A percentile compares a stretch with the other conserved stretches of the same genome.
These are phyloP conservation scores for Calidris pygmaea DNA, from an alignment of 2,113 vertebrate species.

Conservation along the genomic window DNA sequence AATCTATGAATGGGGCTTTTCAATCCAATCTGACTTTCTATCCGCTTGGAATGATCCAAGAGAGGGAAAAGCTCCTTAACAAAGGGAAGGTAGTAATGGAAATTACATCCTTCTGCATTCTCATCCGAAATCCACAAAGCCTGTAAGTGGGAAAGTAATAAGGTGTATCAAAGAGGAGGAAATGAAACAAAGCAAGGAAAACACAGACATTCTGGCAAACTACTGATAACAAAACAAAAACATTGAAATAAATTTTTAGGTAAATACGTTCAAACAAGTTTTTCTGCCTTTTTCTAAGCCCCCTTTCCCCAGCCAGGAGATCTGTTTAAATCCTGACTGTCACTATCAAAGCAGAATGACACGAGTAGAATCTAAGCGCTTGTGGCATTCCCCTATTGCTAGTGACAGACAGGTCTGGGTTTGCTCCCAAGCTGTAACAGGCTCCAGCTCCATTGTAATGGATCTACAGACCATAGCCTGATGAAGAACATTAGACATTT, in stretches of 20 bases:
- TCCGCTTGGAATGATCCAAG: not conserved
- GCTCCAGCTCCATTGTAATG: constrained; percentile 51
- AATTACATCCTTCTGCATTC: not conserved
- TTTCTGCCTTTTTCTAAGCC: not conserved
- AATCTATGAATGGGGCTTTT: not conserved
- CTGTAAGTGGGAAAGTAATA: not conserved
- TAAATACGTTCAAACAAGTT: not conserved
- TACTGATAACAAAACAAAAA: not conserved
- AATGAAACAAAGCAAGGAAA: not conserved
- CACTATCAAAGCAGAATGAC: constrained; percentile 25
- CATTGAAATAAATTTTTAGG: not conserved
- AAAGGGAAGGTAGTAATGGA: not conserved
- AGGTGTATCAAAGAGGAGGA: not conserved
- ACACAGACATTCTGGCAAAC: not conserved
- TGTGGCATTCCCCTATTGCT: constrained; percentile 24
- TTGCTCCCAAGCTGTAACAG: constrained; percentile 54
- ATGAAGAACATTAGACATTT: constrained; percentile 65
- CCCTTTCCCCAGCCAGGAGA: not conserved
- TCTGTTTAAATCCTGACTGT: constrained; percentile 6
- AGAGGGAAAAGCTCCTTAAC: not conserved
- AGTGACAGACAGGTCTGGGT: constrained; percentile 41
- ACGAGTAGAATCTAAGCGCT: not conserved
- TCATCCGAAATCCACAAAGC: not conserved
- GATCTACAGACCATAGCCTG: constrained; percentile 63
- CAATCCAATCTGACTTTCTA: not conserved